Conservation (phyloP, 2,113 vertebrate genomes). For the Aramus guarauna region DNA sequence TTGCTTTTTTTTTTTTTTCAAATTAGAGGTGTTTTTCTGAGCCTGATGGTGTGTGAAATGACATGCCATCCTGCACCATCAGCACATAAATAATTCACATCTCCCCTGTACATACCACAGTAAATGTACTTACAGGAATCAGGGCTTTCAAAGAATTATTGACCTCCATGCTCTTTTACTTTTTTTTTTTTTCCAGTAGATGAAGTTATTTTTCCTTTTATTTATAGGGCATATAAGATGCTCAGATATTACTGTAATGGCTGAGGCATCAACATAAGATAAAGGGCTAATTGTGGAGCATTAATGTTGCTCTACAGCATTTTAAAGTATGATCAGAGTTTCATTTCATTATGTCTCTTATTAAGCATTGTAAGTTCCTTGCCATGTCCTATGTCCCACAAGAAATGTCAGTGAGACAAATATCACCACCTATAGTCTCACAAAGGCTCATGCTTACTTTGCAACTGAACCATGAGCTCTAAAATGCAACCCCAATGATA, state of each 20-base stretch:
- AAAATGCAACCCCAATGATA: neutral
- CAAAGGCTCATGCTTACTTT: neutral
- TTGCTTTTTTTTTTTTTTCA: neutral
- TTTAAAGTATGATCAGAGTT: neutral
- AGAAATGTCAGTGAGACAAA: neutral
- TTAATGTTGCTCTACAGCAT: neutral
- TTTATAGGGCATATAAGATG: neutral
- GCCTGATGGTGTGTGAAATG: constrained; percentile 30
- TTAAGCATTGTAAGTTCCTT: neutral
- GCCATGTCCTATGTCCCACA: neutral
- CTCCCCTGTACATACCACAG: neutral
- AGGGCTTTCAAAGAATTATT: neutral
- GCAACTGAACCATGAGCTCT: neutral
- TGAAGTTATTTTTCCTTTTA: neutral
- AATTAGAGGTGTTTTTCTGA: neutral
- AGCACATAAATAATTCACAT: constrained; percentile 30
- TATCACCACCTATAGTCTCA: neutral
- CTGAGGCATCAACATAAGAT: neutral
- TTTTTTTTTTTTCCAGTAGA: neutral
- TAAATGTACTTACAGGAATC: neutral
- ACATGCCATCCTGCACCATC: neutral
- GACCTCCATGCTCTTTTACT: neutral
- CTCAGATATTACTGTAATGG: neutral
- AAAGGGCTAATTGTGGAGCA: neutral
- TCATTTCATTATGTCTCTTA: constrained; percentile 1